Evolutionary conservation across 2,888 invertebrate species (phyloP).

Genomic region (Thysanoteuthis rhombus): DNA sequence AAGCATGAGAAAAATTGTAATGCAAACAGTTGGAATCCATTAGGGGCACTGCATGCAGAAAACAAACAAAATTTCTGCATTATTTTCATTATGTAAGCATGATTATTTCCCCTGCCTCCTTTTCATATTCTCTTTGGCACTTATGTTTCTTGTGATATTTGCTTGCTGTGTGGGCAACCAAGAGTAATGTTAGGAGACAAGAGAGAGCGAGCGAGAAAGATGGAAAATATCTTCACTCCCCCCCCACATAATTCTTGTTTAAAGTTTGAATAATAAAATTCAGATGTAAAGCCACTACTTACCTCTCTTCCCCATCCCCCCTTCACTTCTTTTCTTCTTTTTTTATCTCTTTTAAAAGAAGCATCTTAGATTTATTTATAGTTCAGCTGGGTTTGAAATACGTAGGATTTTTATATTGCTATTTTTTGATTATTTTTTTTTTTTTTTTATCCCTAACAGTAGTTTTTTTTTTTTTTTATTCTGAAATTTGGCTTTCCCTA

Average conservation of each 20-base stretch:
- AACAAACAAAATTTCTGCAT: background rate
- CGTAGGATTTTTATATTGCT: background rate
- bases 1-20: background rate
- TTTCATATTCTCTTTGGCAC: conserved; percentile 18
- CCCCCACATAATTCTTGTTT: background rate
- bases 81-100: background rate
- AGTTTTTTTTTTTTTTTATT: too few species aligned
- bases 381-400: background rate
- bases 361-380: background rate
- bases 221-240: background rate
- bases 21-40: background rate
- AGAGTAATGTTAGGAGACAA: background rate
- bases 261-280: too few species aligned
- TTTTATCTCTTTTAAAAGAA: background rate
- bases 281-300: background rate
- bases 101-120: background rate
- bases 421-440: too few species aligned
- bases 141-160: conserved; percentile 22
- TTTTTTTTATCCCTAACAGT: background rate
- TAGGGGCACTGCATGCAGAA: conserved; percentile 30
- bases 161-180: conserved; percentile 17
- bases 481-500: background rate
- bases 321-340: background rate
- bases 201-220: background rate
- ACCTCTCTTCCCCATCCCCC: background rate